phyloP scores from a whole-genome alignment of 1,140 invertebrate genomes.

The Monochamus saltuarius region DNA sequence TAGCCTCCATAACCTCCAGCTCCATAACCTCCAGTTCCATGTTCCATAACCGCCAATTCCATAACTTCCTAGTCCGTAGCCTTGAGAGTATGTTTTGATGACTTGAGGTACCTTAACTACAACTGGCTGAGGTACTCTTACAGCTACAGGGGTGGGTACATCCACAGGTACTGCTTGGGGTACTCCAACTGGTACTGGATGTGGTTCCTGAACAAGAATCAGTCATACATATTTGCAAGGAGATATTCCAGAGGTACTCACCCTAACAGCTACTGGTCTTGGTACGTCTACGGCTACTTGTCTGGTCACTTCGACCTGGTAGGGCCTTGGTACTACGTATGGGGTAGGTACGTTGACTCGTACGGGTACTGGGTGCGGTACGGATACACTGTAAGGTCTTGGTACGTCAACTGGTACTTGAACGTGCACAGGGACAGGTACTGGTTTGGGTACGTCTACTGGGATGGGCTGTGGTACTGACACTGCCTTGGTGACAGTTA shows the following conservation, averaged over 20 bases:
- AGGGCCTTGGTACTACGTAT: conserved; percentile 31
- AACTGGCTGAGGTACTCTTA: conserved; percentile 22
- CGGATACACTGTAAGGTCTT: conserved; percentile 29
- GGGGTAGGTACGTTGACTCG: conserved; percentile 31
- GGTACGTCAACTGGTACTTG: conserved; percentile 39
- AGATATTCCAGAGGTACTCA: not conserved
- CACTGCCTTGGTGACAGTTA: conserved; percentile 32
- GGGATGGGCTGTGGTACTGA: conserved; percentile 31
- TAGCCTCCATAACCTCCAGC: too few relatives aligned
- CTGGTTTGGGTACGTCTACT: conserved; percentile 32
- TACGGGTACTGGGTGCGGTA: conserved; percentile 39
- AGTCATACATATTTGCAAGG: not conserved
- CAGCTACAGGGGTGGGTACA: conserved; percentile 20
- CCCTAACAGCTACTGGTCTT: conserved; percentile 14
- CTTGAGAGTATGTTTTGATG: too few relatives aligned
- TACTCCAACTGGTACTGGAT: conserved; percentile 13
- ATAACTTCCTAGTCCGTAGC: too few relatives aligned
- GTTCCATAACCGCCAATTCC: too few relatives aligned
- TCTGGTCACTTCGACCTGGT: conserved; percentile 25
- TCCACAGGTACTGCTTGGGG: conserved; percentile 18
- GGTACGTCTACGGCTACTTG: conserved; percentile 19
- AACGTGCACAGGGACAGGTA: conserved; percentile 30
- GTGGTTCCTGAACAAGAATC: not conserved
- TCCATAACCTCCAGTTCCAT: too few relatives aligned
- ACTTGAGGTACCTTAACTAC: conserved; percentile 18